Evolutionary conservation across 2,797 vertebrate species (phyloP).

Genomic region (Craterocephalus amniculus): DNA sequence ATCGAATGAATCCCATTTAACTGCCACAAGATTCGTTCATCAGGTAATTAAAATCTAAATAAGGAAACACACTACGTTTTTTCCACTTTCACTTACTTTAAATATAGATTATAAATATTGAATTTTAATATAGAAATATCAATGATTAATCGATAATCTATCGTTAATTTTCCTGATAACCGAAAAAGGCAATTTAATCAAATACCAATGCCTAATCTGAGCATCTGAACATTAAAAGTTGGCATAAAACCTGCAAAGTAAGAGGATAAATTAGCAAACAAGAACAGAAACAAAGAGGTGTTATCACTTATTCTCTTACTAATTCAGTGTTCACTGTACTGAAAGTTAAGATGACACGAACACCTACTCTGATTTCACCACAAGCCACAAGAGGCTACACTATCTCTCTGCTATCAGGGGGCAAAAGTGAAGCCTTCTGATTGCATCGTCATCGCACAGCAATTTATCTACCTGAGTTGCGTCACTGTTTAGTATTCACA

Average conservation of each 20-base stretch:
- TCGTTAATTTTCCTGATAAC: too few relatives aligned
- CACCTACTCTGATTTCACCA: conserved; percentile 38
- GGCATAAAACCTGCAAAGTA: neutral
- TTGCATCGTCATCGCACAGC: conserved; percentile 45
- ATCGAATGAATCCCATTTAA: too few relatives aligned
- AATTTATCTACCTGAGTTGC: conserved; percentile 66
- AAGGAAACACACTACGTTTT: too few relatives aligned
- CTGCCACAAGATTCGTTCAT: too few relatives aligned
- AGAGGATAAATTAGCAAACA: neutral
- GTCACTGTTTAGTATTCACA: conserved; percentile 61
- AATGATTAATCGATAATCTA: too few relatives aligned
- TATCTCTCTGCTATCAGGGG: conserved; percentile 41
- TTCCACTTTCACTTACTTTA: too few relatives aligned
- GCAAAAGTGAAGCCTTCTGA: conserved; percentile 47
- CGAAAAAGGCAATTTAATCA: too few relatives aligned
- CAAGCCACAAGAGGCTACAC: neutral
- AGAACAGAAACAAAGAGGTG: neutral
- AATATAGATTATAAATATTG: too few relatives aligned
- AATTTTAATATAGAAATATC: too few relatives aligned
- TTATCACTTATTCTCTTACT: conserved; percentile 17
- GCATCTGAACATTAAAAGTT: too few relatives aligned
- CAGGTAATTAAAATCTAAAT: too few relatives aligned
- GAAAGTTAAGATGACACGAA: conserved; percentile 30
- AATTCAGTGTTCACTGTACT: conserved; percentile 5
- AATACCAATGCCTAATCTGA: too few relatives aligned